These are phyloP conservation scores for Pentalonia nigronervosa DNA, from an alignment of 1,140 invertebrate species.

Conservation along the genomic window DNA sequence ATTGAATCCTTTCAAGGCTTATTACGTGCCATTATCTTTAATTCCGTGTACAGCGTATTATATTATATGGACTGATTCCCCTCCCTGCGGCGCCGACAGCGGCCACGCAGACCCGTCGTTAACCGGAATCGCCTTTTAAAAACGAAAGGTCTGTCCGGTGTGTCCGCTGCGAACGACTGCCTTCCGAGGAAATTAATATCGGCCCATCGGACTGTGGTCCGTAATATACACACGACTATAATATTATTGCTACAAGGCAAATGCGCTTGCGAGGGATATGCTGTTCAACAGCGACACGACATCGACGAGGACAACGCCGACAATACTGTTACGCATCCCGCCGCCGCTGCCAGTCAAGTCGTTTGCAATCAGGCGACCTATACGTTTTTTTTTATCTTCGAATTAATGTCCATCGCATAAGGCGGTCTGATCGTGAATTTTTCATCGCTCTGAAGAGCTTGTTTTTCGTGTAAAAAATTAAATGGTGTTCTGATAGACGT, in stretches of 20 bases:
- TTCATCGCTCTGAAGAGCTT: too few species aligned
- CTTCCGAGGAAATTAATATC: constrained; percentile 27
- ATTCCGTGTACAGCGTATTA: background rate
- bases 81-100: background rate
- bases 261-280: background rate
- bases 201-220: background rate
- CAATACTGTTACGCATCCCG: too few species aligned
- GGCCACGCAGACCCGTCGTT: background rate
- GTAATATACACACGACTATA: background rate
- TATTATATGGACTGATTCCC: background rate
- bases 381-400: too few species aligned
- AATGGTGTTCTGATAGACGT: too few species aligned
- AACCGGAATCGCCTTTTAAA: constrained; percentile 44
- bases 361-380: too few species aligned
- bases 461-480: too few species aligned
- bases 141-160: constrained; percentile 6
- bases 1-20: constrained; percentile 56
- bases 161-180: background rate
- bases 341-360: too few species aligned
- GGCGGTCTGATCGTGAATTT: too few species aligned
- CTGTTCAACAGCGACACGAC: background rate
- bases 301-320: background rate
- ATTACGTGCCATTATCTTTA: constrained; percentile 55
- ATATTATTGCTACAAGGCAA: background rate
- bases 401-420: too few species aligned